A percentile compares a stretch with the other conserved stretches of the same genome.
Conservation (phyloP, 2,888 invertebrate genomes). For the Diarsia mendica region DNA sequence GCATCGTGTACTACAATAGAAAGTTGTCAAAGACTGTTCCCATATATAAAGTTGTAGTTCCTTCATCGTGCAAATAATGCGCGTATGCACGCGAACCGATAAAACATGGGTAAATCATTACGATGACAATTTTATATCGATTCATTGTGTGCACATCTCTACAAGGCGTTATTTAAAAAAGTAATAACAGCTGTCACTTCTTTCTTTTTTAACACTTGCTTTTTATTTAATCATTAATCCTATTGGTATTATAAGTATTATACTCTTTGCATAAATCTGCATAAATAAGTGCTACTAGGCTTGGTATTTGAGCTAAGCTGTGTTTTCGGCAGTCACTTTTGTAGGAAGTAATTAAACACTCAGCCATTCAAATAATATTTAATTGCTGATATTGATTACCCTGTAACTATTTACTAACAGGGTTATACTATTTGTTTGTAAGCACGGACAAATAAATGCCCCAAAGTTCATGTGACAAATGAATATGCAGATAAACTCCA, state of each 20-base stretch:
- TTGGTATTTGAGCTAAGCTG: not conserved
- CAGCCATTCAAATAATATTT: not conserved
- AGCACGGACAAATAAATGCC: not conserved
- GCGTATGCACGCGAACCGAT: slow-evolving; percentile 3
- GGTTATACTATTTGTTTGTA: not conserved
- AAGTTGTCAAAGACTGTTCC: slow-evolving; percentile 50
- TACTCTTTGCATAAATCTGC: not conserved
- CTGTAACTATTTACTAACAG: not conserved
- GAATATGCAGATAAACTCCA: not conserved
- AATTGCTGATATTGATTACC: not conserved
- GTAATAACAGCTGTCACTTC: slow-evolving; percentile 17
- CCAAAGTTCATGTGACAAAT: not conserved
- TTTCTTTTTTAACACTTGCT: slow-evolving; percentile 21
- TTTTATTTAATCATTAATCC: slow-evolving; percentile 4
- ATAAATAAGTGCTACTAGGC: not conserved
- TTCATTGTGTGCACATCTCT: not conserved
- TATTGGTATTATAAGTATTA: no score
- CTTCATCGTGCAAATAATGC: slow-evolving; percentile 17
- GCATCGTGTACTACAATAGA: slow-evolving; percentile 31
- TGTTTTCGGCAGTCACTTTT: not conserved
- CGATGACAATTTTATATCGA: slow-evolving; percentile 11
- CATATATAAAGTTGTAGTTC: slow-evolving; percentile 43
- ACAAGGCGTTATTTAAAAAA: slow-evolving; percentile 6
- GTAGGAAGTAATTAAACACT: not conserved
- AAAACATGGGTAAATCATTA: slow-evolving; percentile 5